A percentile compares a stretch with the other conserved stretches of the same genome.
phyloP scores from a whole-genome alignment of 2,888 invertebrate genomes.

The Carterocephalus palaemon region DNA sequence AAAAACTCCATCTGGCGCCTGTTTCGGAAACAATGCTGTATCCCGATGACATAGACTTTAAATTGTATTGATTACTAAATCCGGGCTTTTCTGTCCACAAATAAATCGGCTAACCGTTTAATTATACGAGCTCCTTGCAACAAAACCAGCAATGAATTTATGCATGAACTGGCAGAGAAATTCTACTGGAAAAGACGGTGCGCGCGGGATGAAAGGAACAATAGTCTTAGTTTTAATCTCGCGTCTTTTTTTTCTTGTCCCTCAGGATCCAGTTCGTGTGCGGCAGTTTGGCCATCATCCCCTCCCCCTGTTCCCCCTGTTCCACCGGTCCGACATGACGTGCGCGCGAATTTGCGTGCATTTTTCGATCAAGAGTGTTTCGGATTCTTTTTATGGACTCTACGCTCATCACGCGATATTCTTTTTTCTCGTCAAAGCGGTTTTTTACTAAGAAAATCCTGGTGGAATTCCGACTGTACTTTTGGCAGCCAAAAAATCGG shows the following conservation, averaged over 20 bases:
- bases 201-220: conserved; percentile 64
- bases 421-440: no score
- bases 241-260: conserved; percentile 52
- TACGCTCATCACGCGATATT: not conserved
- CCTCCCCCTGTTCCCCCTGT: conserved; percentile 35
- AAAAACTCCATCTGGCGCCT: conserved; percentile 42
- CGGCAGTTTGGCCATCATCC: conserved; percentile 30
- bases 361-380: conserved; percentile 35
- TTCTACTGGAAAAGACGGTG: conserved; percentile 50
- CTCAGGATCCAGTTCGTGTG: conserved; percentile 62
- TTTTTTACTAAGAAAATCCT: no score
- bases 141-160: conserved; percentile 73
- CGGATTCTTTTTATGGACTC: conserved; percentile 1
- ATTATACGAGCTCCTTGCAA: conserved; percentile 61
- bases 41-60: conserved; percentile 35
- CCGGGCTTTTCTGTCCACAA: conserved; percentile 43
- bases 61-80: conserved; percentile 33
- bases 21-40: conserved; percentile 45
- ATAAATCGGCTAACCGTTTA: conserved; percentile 60
- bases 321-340: conserved; percentile 46
- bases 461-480: no score
- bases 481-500: no score
- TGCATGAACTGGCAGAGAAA: conserved; percentile 68
- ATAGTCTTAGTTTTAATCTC: conserved; percentile 75
- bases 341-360: conserved; percentile 53